These are phyloP conservation scores for Andinoacara biseriatus DNA, from an alignment of 2,113 vertebrate genomes.

Conservation along the genomic window DNA sequence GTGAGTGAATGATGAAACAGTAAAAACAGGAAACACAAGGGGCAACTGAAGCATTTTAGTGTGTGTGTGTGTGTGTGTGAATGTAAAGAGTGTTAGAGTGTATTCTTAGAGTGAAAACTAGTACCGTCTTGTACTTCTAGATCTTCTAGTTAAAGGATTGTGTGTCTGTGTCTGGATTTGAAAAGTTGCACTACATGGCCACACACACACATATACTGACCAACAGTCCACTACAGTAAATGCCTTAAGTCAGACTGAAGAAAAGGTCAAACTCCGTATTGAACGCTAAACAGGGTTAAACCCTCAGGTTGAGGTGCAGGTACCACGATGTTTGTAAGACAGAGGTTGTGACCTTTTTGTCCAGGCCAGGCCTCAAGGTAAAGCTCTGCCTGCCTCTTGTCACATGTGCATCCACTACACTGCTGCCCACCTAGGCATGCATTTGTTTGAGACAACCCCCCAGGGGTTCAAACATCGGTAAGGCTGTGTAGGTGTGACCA, in stretches of 20 bases:
- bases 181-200: slow-evolving; percentile 5
- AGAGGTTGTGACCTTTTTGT: slow-evolving; percentile 68
- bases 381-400: slow-evolving; percentile 22
- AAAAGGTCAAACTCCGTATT: slow-evolving; percentile 67
- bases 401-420: neutral
- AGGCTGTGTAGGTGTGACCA: slow-evolving; percentile 53
- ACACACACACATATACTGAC: slow-evolving; percentile 10
- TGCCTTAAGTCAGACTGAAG: slow-evolving; percentile 56
- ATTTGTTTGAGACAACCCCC: slow-evolving; percentile 15
- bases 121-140: neutral
- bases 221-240: slow-evolving; percentile 58
- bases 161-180: neutral
- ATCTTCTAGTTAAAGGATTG: slow-evolving; percentile 19
- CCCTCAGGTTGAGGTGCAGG: slow-evolving; percentile 67
- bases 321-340: slow-evolving; percentile 53
- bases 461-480: slow-evolving; percentile 51
- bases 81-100: neutral
- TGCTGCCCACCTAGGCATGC: slow-evolving; percentile 26
- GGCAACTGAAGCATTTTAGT: slow-evolving; percentile 43
- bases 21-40: slow-evolving; percentile 62
- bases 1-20: slow-evolving; percentile 67
- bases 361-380: slow-evolving; percentile 41
- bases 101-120: neutral
- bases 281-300: slow-evolving; percentile 69
- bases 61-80: slow-evolving; percentile 17